A percentile compares a stretch with the other conserved stretches of the same genome.
These are phyloP conservation scores for Ochlodes sylvanus DNA, from an alignment of 2,888 invertebrate genomes.

Conservation along the genomic window DNA sequence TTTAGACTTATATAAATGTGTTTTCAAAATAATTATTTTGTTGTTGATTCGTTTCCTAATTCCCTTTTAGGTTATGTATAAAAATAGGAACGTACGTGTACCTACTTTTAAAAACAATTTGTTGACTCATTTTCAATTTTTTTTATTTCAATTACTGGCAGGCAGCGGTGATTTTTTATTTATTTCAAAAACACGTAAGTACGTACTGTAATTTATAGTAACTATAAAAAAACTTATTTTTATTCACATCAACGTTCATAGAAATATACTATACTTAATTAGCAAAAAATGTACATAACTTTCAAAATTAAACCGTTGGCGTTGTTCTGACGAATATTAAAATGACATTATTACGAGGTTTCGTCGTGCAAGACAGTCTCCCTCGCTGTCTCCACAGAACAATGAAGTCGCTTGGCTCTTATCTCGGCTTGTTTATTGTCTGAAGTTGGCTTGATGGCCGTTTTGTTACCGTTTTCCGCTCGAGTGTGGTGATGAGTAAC, in stretches of 20 bases:
- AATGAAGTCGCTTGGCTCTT: slow-evolving; percentile 65
- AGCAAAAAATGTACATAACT: no score
- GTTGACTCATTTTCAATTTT: no score
- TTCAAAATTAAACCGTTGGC: neutral
- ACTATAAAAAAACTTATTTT: no score
- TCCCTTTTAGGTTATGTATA: no score
- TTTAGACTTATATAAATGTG: slow-evolving; percentile 20
- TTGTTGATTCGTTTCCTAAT: neutral
- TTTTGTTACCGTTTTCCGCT: slow-evolving; percentile 75
- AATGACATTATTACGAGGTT: slow-evolving; percentile 9
- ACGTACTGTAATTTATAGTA: no score
- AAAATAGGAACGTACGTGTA: no score
- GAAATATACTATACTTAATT: no score
- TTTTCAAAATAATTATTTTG: neutral
- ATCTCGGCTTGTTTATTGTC: slow-evolving; percentile 80
- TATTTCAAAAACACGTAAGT: no score
- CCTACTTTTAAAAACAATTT: no score
- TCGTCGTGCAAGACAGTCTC: slow-evolving; percentile 40
- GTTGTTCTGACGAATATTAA: neutral
- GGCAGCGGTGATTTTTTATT: no score
- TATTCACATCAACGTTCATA: no score
- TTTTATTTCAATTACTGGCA: no score
- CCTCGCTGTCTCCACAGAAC: slow-evolving; percentile 57
- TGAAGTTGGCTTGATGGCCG: slow-evolving; percentile 73
- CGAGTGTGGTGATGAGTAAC: slow-evolving; percentile 73